Percentiles rank a stretch among this genome's conserved stretches.
phyloP scores from a whole-genome alignment of 2,797 vertebrate genomes.

The Somateria mollissima region DNA sequence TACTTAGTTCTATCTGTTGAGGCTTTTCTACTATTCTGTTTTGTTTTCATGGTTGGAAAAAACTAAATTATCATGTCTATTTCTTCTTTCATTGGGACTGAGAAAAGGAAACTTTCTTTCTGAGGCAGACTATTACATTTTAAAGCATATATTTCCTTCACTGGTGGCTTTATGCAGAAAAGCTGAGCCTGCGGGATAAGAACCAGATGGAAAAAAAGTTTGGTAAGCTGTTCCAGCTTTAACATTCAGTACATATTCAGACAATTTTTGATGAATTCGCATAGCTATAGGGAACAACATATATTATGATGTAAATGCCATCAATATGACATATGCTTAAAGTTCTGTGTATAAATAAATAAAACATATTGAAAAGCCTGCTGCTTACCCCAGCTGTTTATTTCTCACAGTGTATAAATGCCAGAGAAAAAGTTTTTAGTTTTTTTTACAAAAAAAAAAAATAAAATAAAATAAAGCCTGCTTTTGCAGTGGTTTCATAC shows the following conservation, averaged over 20 bases:
- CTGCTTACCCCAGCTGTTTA: slow-evolving; percentile 80
- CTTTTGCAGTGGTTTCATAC: slow-evolving; percentile 52
- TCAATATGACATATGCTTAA: slow-evolving; percentile 80
- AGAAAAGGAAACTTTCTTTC: slow-evolving; percentile 11
- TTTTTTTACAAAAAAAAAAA: no score
- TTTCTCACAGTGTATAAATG: slow-evolving; percentile 73
- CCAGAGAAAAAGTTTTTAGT: not conserved
- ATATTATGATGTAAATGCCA: slow-evolving; percentile 82
- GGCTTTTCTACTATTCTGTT: not conserved
- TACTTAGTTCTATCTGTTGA: not conserved
- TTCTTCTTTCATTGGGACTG: not conserved
- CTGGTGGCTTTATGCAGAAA: slow-evolving; percentile 62
- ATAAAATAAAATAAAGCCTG: no score
- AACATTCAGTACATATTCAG: slow-evolving; percentile 66
- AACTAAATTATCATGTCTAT: not conserved
- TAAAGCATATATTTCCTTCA: slow-evolving; percentile 62
- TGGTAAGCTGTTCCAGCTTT: slow-evolving; percentile 67
- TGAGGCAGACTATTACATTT: slow-evolving; percentile 45
- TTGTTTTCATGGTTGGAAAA: not conserved
- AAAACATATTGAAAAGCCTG: slow-evolving; percentile 78
- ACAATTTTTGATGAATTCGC: slow-evolving; percentile 77
- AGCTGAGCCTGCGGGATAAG: slow-evolving; percentile 69
- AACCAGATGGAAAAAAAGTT: slow-evolving; percentile 75
- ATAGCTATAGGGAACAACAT: slow-evolving; percentile 78
- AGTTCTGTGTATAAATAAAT: slow-evolving; percentile 80